Evolutionary conservation across 2,113 vertebrate genomes (phyloP).

Genomic region (Xiphophorus hellerii): DNA sequence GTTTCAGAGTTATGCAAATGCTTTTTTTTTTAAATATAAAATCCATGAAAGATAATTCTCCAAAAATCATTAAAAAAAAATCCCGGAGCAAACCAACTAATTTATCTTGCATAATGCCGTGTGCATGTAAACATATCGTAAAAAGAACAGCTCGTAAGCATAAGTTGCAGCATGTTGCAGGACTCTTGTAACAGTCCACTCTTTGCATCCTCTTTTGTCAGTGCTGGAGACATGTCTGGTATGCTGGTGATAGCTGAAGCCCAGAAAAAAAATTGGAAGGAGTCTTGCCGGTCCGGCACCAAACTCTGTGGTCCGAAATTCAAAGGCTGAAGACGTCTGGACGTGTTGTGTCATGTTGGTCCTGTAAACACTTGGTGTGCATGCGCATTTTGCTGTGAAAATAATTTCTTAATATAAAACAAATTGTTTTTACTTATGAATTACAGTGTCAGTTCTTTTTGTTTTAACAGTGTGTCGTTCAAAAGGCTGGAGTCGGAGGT

Average conservation of each 20-base stretch:
- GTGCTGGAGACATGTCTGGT: slow-evolving; percentile 63
- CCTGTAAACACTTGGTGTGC: slow-evolving; percentile 69
- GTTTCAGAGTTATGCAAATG: slow-evolving; percentile 34
- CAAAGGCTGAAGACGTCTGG: slow-evolving; percentile 32
- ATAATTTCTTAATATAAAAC: slow-evolving; percentile 11
- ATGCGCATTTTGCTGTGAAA: slow-evolving; percentile 50
- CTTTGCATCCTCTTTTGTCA: slow-evolving; percentile 45
- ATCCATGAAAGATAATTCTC: slow-evolving; percentile 13
- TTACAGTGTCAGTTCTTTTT: not conserved
- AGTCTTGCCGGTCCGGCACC: slow-evolving; percentile 42
- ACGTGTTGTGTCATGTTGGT: slow-evolving; percentile 29
- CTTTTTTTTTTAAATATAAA: slow-evolving; percentile 13
- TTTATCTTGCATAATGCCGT: slow-evolving; percentile 63
- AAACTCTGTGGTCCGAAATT: slow-evolving; percentile 67
- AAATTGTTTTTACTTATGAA: not conserved
- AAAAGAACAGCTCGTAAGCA: slow-evolving; percentile 59
- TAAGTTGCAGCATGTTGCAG: slow-evolving; percentile 69
- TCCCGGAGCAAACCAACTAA: slow-evolving; percentile 6
- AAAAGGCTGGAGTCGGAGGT: slow-evolving; percentile 11
- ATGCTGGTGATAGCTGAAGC: slow-evolving; percentile 71
- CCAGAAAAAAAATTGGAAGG: slow-evolving; percentile 33
- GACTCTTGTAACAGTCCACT: slow-evolving; percentile 67
- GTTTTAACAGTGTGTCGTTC: slow-evolving; percentile 5
- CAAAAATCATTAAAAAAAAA: not conserved
- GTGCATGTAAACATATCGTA: slow-evolving; percentile 68